These are phyloP conservation scores for Andrena cerasifolii DNA, from an alignment of 1,140 invertebrate species.

Conservation along the genomic window DNA sequence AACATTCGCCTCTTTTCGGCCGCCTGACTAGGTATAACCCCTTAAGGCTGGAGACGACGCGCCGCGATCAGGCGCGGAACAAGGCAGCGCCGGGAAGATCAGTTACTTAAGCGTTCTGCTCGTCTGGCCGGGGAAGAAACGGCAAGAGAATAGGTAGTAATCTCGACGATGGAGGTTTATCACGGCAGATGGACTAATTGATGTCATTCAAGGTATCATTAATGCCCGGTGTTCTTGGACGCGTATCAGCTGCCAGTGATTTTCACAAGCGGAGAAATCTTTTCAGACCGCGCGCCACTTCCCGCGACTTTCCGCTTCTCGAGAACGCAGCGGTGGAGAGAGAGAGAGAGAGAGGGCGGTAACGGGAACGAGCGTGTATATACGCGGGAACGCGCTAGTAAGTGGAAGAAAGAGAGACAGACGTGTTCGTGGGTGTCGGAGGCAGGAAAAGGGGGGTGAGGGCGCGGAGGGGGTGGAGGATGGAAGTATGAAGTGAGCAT, in stretches of 20 bases:
- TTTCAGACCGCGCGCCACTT: slow-evolving; percentile 72
- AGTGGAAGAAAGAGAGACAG: not conserved
- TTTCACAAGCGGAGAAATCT: slow-evolving; percentile 73
- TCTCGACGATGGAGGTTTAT: slow-evolving; percentile 48
- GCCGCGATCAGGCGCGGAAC: too few relatives aligned
- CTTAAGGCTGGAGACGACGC: too few relatives aligned
- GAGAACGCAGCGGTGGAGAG: slow-evolving; percentile 29
- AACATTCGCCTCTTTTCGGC: too few relatives aligned
- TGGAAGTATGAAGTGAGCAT: slow-evolving; percentile 82
- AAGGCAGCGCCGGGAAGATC: too few relatives aligned
- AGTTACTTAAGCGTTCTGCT: too few relatives aligned
- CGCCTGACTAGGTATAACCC: too few relatives aligned
- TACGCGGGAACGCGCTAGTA: too few relatives aligned
- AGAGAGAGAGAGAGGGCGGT: slow-evolving; percentile 20
- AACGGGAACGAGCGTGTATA: not conserved
- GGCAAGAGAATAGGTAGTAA: slow-evolving; percentile 40
- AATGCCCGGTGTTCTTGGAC: slow-evolving; percentile 65
- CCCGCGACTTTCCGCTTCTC: slow-evolving; percentile 66
- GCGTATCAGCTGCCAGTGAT: slow-evolving; percentile 68
- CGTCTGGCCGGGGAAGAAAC: slow-evolving; percentile 17
- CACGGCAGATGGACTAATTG: slow-evolving; percentile 76
- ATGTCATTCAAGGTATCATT: slow-evolving; percentile 78
- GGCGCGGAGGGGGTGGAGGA: slow-evolving; percentile 58
- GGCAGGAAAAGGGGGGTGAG: slow-evolving; percentile 57
- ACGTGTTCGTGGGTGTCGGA: slow-evolving; percentile 46